Percentiles rank a stretch among this genome's conserved stretches.
Conservation (phyloP, 2,113 vertebrate genomes). For the Nettapus auritus region DNA sequence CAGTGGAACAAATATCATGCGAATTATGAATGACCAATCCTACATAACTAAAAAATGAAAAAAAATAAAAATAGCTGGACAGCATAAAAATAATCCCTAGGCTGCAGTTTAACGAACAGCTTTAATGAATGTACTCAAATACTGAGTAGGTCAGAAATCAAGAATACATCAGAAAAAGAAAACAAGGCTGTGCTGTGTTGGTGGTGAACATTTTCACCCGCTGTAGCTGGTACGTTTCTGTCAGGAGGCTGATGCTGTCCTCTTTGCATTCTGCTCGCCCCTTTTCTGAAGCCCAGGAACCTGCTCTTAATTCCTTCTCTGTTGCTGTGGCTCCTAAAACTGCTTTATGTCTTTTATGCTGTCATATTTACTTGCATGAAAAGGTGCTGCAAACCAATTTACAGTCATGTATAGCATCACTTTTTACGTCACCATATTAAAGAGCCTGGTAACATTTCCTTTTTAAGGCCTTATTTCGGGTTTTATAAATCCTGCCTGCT, state of each 20-base stretch:
- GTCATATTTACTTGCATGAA: constrained; percentile 3
- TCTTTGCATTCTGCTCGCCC: not conserved
- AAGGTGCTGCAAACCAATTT: not conserved
- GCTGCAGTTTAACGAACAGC: not conserved
- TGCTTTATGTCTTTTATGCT: constrained; percentile 3
- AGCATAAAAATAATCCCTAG: not conserved
- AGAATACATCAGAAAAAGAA: not conserved
- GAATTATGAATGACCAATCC: not conserved
- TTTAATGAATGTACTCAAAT: not conserved
- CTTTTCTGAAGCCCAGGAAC: not conserved
- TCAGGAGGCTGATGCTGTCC: not conserved
- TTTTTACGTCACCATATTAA: not conserved
- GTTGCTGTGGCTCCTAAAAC: not conserved
- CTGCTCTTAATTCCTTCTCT: not conserved
- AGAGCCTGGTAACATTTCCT: not conserved
- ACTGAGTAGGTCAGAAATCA: not conserved
- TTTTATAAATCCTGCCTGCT: constrained; percentile 2
- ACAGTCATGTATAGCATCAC: not conserved
- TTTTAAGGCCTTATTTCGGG: constrained; percentile 6
- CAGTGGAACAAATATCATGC: not conserved
- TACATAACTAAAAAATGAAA: not conserved
- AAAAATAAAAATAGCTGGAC: not conserved
- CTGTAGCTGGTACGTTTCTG: not conserved
- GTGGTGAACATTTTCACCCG: not conserved
- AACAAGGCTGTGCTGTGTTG: not conserved